phyloP scores from a whole-genome alignment of 2,797 vertebrate genomes.

The Meda fulgida region DNA sequence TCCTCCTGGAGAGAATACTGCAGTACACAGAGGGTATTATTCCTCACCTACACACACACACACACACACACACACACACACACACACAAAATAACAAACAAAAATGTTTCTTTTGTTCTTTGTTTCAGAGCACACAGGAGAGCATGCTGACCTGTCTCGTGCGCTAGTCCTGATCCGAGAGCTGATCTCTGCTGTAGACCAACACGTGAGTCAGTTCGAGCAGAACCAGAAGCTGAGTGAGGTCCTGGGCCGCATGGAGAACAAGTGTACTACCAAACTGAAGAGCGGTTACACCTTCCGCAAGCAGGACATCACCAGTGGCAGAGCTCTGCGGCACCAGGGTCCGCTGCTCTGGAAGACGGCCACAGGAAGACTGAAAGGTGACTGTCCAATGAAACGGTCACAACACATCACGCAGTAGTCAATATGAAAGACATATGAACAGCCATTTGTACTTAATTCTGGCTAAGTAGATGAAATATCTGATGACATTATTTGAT shows the following conservation, averaged over 20 bases:
- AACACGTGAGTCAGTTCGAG: constrained; percentile 90
- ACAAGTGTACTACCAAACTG: constrained; percentile 89
- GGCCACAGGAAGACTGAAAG: constrained; percentile 91
- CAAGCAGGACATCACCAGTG: constrained; percentile 88
- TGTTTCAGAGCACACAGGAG: constrained; percentile 84
- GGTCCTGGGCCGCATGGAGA: constrained; percentile 89
- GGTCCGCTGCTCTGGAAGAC: constrained; percentile 94
- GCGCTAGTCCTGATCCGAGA: constrained; percentile 87
- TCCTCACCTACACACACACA: neutral
- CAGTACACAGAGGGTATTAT: constrained; percentile 88
- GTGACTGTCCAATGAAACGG: constrained; percentile 12
- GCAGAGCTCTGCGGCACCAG: constrained; percentile 84
- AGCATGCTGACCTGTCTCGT: constrained; percentile 84
- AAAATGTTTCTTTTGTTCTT: neutral
- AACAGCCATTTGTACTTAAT: neutral
- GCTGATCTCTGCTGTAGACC: constrained; percentile 87
- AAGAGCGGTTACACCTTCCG: constrained; percentile 89
- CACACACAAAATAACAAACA: neutral
- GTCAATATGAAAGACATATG: neutral
- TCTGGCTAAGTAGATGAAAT: neutral
- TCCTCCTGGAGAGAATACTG: constrained; percentile 92
- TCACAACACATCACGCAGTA: neutral
- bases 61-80: too few species aligned
- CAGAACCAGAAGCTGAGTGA: constrained; percentile 87
- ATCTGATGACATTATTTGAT: neutral